These are phyloP conservation scores for Enteromius treurensis DNA, from an alignment of 2,797 vertebrate genomes.

Conservation along the genomic window DNA sequence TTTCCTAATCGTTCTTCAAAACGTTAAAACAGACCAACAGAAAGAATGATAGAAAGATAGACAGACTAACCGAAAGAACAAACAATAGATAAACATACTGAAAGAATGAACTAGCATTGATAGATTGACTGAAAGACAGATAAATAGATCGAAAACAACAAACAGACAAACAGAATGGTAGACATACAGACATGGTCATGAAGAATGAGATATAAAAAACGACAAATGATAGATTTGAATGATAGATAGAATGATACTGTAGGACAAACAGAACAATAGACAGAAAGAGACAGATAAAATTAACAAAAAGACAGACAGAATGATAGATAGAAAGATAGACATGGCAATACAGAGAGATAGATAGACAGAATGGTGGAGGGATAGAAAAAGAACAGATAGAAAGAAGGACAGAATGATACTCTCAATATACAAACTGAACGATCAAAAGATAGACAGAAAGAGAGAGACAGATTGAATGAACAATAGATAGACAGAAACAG, in stretches of 20 bases:
- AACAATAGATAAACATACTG: background rate
- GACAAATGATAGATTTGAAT: no score
- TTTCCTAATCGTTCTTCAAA: background rate
- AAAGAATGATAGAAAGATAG: fast-evolving
- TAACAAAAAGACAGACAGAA: no score
- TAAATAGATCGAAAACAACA: background rate
- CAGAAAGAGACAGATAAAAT: no score
- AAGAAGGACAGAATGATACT: no score
- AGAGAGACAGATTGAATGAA: background rate
- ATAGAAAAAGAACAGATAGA: no score
- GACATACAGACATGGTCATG: no score
- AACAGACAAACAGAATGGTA: no score
- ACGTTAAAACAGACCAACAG: background rate
- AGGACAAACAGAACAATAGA: background rate
- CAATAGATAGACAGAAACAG: background rate
- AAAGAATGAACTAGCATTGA: background rate
- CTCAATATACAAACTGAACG: no score
- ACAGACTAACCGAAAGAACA: background rate
- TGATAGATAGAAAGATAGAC: no score
- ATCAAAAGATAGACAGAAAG: background rate
- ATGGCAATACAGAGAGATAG: no score
- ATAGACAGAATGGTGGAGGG: no score
- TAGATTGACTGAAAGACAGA: background rate
- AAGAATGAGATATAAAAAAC: background rate
- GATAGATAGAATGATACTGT: background rate